Conservation (phyloP, 2,888 invertebrate species). For the Amblyteles armatorius region DNA sequence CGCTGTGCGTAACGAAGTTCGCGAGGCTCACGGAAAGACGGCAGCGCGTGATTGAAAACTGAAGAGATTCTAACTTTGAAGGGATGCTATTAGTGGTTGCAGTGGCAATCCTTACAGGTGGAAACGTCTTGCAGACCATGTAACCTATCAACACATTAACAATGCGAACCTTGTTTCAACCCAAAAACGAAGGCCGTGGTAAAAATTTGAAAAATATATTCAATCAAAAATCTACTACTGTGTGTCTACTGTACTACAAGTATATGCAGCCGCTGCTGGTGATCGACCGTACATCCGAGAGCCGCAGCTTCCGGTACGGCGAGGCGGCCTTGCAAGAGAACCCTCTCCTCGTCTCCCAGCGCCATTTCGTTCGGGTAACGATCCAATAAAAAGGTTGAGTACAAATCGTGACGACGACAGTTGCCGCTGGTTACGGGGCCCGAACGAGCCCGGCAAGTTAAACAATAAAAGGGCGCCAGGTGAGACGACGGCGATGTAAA, state of each 20-base stretch:
- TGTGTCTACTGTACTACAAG: not conserved
- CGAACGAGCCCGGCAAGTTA: not conserved
- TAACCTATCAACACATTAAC: too few species aligned
- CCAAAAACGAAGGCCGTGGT: too few species aligned
- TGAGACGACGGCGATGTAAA: constrained; percentile 11
- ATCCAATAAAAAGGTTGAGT: constrained; percentile 75
- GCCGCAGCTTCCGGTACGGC: not conserved
- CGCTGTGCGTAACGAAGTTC: too few species aligned
- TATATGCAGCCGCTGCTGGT: constrained; percentile 1
- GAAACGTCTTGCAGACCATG: too few species aligned
- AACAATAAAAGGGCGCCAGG: constrained; percentile 50
- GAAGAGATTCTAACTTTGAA: too few species aligned
- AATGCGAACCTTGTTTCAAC: too few species aligned
- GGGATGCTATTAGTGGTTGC: too few species aligned
- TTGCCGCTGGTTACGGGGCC: constrained; percentile 28
- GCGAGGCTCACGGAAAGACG: too few species aligned
- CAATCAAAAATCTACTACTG: too few species aligned
- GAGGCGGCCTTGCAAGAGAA: constrained; percentile 14
- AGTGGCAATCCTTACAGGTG: too few species aligned
- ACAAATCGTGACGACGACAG: constrained; percentile 70
- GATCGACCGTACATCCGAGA: not conserved
- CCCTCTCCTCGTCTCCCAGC: constrained; percentile 55
- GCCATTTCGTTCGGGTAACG: constrained; percentile 74
- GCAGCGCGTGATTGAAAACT: too few species aligned
- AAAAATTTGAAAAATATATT: too few species aligned